These are phyloP conservation scores for Buphagus erythrorhynchus DNA, from an alignment of 2,797 vertebrate genomes.

Conservation along the genomic window DNA sequence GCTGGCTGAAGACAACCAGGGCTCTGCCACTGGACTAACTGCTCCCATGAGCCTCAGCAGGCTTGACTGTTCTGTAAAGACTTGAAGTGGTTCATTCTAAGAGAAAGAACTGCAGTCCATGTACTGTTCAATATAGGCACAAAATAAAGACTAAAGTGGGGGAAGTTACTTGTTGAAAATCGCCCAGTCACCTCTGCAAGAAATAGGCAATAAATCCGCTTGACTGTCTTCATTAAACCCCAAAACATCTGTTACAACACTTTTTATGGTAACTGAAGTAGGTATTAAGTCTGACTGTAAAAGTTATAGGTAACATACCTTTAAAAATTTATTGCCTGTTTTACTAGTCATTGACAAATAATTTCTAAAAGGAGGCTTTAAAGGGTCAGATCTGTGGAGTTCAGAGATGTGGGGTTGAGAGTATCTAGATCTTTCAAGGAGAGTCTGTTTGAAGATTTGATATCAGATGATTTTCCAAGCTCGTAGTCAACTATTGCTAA, in stretches of 20 bases:
- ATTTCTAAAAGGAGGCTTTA: not conserved
- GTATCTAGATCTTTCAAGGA: not conserved
- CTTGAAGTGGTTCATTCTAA: not conserved
- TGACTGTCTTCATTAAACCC: conserved; percentile 18
- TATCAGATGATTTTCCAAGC: not conserved
- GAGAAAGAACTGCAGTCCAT: not conserved
- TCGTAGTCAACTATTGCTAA: rapidly evolving
- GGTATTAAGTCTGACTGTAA: conserved; percentile 20
- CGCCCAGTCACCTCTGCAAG: not conserved
- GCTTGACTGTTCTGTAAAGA: not conserved
- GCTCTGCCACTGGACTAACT: not conserved
- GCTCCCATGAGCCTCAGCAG: not conserved
- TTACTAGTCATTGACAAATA: conserved; percentile 23
- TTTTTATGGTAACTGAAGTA: not conserved
- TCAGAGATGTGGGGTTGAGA: not conserved
- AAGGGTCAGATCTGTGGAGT: not conserved
- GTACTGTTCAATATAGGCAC: not conserved
- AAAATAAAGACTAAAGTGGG: not conserved
- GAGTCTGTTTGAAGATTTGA: not conserved
- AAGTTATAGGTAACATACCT: not conserved
- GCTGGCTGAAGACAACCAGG: not conserved
- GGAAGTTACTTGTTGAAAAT: not conserved
- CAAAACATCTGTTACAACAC: conserved; percentile 25
- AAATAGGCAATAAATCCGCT: conserved; percentile 8
- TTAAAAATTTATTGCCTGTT: conserved; percentile 39